Evolutionary conservation across 2,888 invertebrate genomes (phyloP), one percentile per base, ranked within the genome.

Genomic region (Drosophila diplacantha): DNA sequence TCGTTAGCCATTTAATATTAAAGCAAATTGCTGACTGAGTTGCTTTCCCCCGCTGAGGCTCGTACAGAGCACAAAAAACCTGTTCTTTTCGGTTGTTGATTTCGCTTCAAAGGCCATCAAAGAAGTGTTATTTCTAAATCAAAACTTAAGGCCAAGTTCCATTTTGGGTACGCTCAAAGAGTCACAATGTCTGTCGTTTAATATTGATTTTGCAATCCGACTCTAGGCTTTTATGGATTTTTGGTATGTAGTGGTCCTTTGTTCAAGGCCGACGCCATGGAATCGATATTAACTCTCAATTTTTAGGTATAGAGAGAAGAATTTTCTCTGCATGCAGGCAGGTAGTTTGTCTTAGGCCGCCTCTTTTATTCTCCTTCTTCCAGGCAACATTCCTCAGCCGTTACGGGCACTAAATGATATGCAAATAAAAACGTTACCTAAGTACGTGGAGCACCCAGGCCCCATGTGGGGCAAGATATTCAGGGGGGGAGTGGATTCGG

Each of bases 1-100:
- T 79, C 83, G 79, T 79, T 79, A 81, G 76, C 81, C 80, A 79
- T 79, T 83, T 79, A 79, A 79, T 83, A 79, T 79, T 83, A 81
- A 79, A 75, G 83, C 79, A 79, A 83, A 79, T 79, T 81, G 79
- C 78, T 67, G 65, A 60, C 76, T 61, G 63, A 43, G 69, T 58
- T 41, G 32, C 35, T 52, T 41, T 44, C n/a, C 22, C 53, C 50
- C 50, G 24, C n/a, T 14, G 22, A 38, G 16, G 22, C 32, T 14
- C 43, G 11, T 37, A 16, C 41, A 43, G 26, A 24, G 41, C 14
- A 22, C n/a, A 11, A 35, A 54, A 49, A 34, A n/a, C n/a, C 11
- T 11, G 3, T 11, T 6, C 34, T 18, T 26, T 18, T 3, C 2
- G 24, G 6, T 12, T 24, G 31, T 47, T 29, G 43, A 11, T 43